Conservation (phyloP, 1,140 invertebrate species). For the Parasteatoda tepidariorum region DNA sequence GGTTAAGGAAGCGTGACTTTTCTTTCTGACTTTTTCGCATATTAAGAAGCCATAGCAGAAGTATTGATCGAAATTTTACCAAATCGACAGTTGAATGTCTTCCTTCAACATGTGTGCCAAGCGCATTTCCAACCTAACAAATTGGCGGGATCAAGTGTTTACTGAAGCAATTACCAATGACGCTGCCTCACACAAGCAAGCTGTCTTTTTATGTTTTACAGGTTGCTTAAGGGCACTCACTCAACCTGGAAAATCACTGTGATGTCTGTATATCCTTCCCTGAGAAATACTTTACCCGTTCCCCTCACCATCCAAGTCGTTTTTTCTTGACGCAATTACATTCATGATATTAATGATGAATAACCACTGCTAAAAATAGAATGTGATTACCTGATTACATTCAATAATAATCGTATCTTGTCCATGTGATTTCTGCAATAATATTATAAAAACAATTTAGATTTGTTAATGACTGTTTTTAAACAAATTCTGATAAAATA, state of each 20-base stretch:
- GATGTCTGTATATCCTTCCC: constrained; percentile 31
- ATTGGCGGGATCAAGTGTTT: constrained; percentile 32
- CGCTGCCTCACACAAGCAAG: constrained; percentile 18
- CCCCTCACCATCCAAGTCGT: neutral
- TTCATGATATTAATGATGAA: no score
- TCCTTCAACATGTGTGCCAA: neutral
- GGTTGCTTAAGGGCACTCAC: constrained; percentile 52
- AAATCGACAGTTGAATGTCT: neutral
- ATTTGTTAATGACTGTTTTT: no score
- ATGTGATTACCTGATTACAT: no score
- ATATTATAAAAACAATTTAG: no score
- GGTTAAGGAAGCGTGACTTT: no score
- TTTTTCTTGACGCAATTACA: constrained; percentile 49
- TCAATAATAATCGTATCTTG: no score
- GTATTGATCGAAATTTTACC: neutral
- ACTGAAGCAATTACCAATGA: constrained; percentile 41
- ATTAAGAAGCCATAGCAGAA: neutral
- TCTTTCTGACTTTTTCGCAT: no score
- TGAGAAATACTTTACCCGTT: constrained; percentile 57
- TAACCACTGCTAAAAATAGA: no score
- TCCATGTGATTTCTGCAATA: no score
- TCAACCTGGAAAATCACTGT: constrained; percentile 45
- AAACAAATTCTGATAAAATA: no score
- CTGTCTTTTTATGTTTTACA: constrained; percentile 42
- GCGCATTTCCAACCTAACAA: neutral